These are phyloP conservation scores for Etheostoma cragini DNA, from an alignment of 2,113 vertebrate species.

Conservation along the genomic window DNA sequence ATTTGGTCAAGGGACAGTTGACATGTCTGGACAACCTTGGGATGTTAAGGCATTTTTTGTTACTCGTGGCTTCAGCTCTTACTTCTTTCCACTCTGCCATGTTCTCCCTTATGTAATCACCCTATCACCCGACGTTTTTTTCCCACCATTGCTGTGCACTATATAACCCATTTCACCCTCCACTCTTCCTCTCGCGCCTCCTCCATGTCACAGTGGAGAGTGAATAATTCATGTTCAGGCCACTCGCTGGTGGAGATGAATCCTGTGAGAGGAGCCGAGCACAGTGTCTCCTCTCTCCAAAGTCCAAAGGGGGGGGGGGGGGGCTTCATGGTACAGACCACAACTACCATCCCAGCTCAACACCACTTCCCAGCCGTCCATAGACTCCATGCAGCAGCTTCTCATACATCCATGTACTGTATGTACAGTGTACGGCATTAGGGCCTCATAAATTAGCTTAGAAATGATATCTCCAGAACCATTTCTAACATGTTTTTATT, in stretches of 20 bases:
- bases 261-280: constrained; percentile 73
- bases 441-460: constrained; percentile 5
- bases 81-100: not conserved
- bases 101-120: not conserved
- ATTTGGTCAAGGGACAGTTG: not conserved
- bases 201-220: constrained; percentile 70
- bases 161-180: constrained; percentile 32
- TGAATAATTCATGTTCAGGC: constrained; percentile 82
- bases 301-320: constrained; percentile 12
- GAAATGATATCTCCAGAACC: not conserved
- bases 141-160: constrained; percentile 14
- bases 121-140: not conserved
- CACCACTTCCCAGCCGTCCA: not conserved
- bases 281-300: constrained; percentile 61
- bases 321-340: constrained; percentile 9
- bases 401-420: not conserved
- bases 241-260: constrained; percentile 74
- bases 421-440: not conserved
- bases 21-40: not conserved
- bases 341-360: constrained; percentile 13
- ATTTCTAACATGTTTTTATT: not conserved
- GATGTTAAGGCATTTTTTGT: not conserved
- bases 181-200: constrained; percentile 35
- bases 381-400: constrained; percentile 6
- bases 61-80: not conserved